Base-by-base conservation (phyloP, 2,888 invertebrate genomes). In the Adelphocoris suturalis region DNA sequence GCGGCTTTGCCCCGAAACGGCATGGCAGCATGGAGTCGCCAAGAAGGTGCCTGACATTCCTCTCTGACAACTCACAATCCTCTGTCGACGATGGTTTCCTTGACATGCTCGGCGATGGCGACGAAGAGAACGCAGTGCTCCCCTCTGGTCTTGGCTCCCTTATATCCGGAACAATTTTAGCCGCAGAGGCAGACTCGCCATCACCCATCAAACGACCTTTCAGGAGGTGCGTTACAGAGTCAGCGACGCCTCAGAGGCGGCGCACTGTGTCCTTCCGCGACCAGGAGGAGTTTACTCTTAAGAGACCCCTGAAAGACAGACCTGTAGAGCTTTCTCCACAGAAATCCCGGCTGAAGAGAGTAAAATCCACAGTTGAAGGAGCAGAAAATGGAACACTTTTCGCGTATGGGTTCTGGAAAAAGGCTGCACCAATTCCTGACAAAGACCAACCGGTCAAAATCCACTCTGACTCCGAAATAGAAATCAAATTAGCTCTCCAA, bases 401-500 rank as follows among this genome's bases (percentile, higher is more conserved):
- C 87, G 91, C 92, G 4, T 92, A 92, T 84, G 92, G 92, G 19
- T 92, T 92, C 55, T 90, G 90, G 90, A 91, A 90, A 57, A 90
- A 91, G 68, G 89, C 91, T 52, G 90, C 89, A 76, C 88, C 85
- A 37, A 48, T 87, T 13, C 86, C 89, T 13, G 46, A 16, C 23
- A 12, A 89, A 68, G 37, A 47, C 19, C 46, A 55, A 19, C 48
- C 88, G 2, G 61, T 46, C 13, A 85, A 85, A 85, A 37, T 27
- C 28, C 88, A 48, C n/a, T 47, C 86, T 48, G 97, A 97, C 91
- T 97, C 96, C 81, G 97, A 97, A 92, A 96, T 96, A 0, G 93
- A 94, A 0, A 96, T 95, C 16, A 96, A 96, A 95, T 95, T 95
- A 13, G 97, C 97, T 0, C 93, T 97, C 91, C 95, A 96, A 19